Conservation (phyloP, 2,888 invertebrate genomes). For the Epsilonema sp. region DNA sequence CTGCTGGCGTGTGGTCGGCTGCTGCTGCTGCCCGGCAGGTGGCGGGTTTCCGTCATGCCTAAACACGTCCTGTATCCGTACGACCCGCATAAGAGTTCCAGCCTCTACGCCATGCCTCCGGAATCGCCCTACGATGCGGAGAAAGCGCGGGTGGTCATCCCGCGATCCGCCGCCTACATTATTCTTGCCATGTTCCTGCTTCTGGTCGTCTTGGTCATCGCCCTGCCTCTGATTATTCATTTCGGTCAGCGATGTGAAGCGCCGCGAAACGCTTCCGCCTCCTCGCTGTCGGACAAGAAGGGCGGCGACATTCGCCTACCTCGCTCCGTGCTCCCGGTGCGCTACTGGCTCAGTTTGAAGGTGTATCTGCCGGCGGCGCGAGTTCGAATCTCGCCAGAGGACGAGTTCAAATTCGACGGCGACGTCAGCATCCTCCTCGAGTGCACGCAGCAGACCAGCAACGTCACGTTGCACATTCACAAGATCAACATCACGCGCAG, state of each 20-base stretch:
- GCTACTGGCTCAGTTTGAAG: slow-evolving; percentile 1
- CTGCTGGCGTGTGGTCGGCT: too few relatives aligned
- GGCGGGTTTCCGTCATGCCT: too few relatives aligned
- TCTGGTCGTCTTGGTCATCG: neutral
- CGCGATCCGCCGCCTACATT: too few relatives aligned
- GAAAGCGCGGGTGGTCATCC: too few relatives aligned
- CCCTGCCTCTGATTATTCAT: neutral
- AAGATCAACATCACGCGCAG: neutral
- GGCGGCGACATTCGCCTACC: neutral
- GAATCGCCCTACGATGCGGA: too few relatives aligned
- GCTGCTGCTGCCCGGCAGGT: too few relatives aligned
- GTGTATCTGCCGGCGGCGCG: neutral
- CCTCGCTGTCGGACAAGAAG: neutral
- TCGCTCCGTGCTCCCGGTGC: neutral
- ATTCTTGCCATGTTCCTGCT: neutral
- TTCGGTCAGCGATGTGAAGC: neutral
- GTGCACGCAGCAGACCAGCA: neutral
- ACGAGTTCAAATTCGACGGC: neutral
- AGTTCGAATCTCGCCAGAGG: neutral
- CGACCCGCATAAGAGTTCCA: too few relatives aligned
- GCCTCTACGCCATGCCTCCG: too few relatives aligned
- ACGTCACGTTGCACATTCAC: neutral
- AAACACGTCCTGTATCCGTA: too few relatives aligned
- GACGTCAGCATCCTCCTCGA: neutral
- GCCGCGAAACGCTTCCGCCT: neutral